Base-by-base conservation (phyloP, 1,140 invertebrate genomes). In the Hyles euphorbiae region DNA sequence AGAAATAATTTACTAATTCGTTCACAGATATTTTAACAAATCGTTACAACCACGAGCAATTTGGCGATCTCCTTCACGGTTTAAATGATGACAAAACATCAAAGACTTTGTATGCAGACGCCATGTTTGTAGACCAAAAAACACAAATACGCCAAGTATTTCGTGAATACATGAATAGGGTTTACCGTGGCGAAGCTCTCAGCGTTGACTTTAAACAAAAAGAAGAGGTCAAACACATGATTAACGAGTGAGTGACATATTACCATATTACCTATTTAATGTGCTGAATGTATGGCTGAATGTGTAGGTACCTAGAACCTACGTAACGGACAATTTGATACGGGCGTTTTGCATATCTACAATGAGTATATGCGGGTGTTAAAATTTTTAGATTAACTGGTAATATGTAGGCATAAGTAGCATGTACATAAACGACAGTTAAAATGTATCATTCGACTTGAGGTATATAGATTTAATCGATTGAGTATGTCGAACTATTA, bases 1-100 rank as follows among this genome's bases (percentile, higher is more conserved):
- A n/a, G n/a, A 22, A 22, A 22, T 22, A 22, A 22, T 40, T 40
- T 40, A 40, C 36, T 40, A 40, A 0, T 45, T 56, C 48, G 40
- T 68, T 67, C 56, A 51, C 69, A 71, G 91, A 93, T 68, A 87
- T 93, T 34, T 89, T 89, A 10, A 66, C 72, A 10, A 91, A 92
- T 61, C 91, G 91, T 0, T 85, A 91, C 66, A 67, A 92, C 53
- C 92, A 94, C 70, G 90, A 91, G 65, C 83, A 91, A 60, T 91
- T 93, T 44, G 92, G 92, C 0, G 62, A 82, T 6, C 63, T 92
- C 43, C 64, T 93, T 5, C 70, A 78, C 4, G 65, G 74, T 5
- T 68, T 91, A 8, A 82, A 84, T 54, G 56, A 32, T 5, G 57
- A 65, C 6, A 48, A 36, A 3, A 72, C 76, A 0, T 74, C 79